Conservation (phyloP, 2,888 invertebrate genomes). For the Eutolmus rufibarbis region DNA sequence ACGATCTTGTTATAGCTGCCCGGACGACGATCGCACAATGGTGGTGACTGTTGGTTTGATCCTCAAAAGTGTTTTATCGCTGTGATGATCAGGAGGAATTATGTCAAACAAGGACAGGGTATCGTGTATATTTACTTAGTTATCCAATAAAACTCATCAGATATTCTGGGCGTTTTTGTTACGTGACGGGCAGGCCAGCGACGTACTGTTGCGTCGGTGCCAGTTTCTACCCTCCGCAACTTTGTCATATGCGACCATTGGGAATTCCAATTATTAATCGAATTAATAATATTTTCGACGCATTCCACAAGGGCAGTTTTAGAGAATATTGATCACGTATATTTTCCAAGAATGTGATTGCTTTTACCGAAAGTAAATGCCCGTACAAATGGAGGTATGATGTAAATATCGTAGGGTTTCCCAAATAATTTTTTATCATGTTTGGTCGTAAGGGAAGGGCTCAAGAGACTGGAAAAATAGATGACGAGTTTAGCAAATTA, state of each 20-base stretch:
- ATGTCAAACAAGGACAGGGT: constrained; percentile 60
- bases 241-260: neutral
- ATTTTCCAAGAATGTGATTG: neutral
- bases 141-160: constrained; percentile 35
- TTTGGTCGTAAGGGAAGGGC: neutral
- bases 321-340: neutral
- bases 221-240: neutral
- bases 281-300: neutral
- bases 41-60: constrained; percentile 17
- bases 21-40: constrained; percentile 36
- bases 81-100: constrained; percentile 59
- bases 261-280: neutral
- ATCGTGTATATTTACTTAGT: constrained; percentile 49
- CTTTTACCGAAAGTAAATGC: neutral
- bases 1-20: constrained; percentile 24
- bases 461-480: neutral
- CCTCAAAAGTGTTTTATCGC: constrained; percentile 55
- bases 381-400: neutral
- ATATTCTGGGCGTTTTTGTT: constrained; percentile 25
- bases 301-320: neutral
- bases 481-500: neutral
- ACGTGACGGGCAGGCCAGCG: neutral
- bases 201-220: neutral
- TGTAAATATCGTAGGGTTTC: neutral
- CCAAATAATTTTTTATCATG: neutral